These are phyloP conservation scores for Drosophila lacteicornis DNA, from an alignment of 1,140 invertebrate genomes.

Conservation along the genomic window DNA sequence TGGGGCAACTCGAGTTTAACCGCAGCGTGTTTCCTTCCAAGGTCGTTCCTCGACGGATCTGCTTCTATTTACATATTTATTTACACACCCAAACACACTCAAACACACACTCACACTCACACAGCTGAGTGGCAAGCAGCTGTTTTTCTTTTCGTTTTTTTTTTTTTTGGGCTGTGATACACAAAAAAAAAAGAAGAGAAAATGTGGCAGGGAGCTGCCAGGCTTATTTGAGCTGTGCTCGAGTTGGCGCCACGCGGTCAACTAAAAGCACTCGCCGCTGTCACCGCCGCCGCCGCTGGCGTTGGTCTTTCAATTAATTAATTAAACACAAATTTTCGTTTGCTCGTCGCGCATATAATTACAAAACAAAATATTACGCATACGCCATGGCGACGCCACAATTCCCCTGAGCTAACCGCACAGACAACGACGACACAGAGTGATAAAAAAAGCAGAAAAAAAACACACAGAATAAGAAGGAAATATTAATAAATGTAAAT, in stretches of 20 bases:
- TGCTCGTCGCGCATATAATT: slow-evolving; percentile 63
- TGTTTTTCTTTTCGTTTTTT: slow-evolving; percentile 33
- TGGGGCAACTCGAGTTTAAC: slow-evolving; percentile 12
- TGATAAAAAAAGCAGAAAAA: slow-evolving; percentile 15
- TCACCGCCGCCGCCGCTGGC: slow-evolving; percentile 11
- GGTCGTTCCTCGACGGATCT: slow-evolving; percentile 49
- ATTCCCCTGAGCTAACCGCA: slow-evolving; percentile 46
- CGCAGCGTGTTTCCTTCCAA: slow-evolving; percentile 53
- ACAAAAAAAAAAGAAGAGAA: slow-evolving; percentile 10
- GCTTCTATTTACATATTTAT: slow-evolving; percentile 36
- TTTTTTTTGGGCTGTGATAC: not conserved
- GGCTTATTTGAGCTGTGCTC: slow-evolving; percentile 48
- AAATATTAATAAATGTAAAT: slow-evolving; percentile 55
- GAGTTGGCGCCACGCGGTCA: slow-evolving; percentile 70
- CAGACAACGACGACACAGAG: not conserved
- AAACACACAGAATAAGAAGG: slow-evolving; percentile 1
- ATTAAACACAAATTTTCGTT: slow-evolving; percentile 72
- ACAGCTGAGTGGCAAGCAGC: slow-evolving; percentile 58
- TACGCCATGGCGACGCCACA: slow-evolving; percentile 61
- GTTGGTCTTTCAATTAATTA: slow-evolving; percentile 70
- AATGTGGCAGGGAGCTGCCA: not conserved
- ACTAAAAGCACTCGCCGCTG: slow-evolving; percentile 46
- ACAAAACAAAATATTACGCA: slow-evolving; percentile 78
- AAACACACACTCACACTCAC: slow-evolving; percentile 1
- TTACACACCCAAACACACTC: slow-evolving; percentile 1